These are phyloP conservation scores for Origma solitaria DNA, from an alignment of 2,113 vertebrate genomes.

Conservation along the genomic window DNA sequence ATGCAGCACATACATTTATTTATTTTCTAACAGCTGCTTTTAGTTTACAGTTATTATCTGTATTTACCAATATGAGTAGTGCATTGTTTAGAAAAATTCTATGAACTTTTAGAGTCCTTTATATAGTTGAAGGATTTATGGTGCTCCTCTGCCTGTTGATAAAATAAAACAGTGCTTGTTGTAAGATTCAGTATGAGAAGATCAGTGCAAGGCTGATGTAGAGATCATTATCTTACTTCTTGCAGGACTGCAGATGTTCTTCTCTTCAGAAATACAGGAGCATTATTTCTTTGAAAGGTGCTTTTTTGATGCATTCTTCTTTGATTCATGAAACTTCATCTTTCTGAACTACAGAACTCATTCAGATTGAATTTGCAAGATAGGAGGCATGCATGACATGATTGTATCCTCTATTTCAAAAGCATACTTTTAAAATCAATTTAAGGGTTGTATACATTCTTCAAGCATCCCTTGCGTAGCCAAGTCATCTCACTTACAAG, in stretches of 20 bases:
- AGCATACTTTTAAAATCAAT: not conserved
- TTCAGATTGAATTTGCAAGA: not conserved
- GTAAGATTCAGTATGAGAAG: not conserved
- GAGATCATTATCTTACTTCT: not conserved
- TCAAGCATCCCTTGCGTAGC: not conserved
- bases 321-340: not conserved
- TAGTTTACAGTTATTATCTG: not conserved
- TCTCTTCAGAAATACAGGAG: not conserved
- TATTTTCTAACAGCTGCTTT: not conserved
- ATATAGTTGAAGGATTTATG: not conserved
- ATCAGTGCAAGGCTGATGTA: not conserved
- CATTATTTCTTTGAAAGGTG: not conserved
- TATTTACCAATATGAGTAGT: not conserved
- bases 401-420: not conserved
- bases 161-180: not conserved
- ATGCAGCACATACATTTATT: not conserved
- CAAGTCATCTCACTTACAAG: not conserved
- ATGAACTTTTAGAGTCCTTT: fast-evolving
- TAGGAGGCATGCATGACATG: fast-evolving
- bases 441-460: not conserved
- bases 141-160: not conserved
- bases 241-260: not conserved
- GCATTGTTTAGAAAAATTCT: not conserved
- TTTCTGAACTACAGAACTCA: not conserved
- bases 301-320: not conserved